Percentiles rank a stretch among this genome's conserved stretches.
These are phyloP conservation scores for Cantharis rustica DNA, from an alignment of 2,888 invertebrate species.

Conservation along the genomic window DNA sequence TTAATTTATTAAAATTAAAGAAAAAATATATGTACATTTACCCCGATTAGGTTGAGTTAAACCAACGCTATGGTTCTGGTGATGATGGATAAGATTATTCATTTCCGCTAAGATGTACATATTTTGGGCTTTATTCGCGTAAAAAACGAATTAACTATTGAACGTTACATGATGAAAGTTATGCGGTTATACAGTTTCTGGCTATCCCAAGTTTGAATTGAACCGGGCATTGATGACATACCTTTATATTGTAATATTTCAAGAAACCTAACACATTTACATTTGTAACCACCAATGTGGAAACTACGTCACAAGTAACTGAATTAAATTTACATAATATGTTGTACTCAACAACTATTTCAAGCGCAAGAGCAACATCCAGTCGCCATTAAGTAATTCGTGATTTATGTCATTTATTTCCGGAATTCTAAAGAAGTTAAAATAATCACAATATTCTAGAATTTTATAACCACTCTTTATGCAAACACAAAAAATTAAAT, in stretches of 20 bases:
- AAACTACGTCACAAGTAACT: background rate
- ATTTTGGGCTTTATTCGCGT: background rate
- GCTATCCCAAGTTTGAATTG: background rate
- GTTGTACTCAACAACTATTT: background rate
- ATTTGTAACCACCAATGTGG: background rate
- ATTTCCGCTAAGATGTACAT: background rate
- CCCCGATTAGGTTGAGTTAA: too few relatives aligned
- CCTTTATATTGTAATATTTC: background rate
- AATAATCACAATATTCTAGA: too few relatives aligned
- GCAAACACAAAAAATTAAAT: too few relatives aligned
- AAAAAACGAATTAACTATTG: too few relatives aligned
- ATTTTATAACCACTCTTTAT: too few relatives aligned
- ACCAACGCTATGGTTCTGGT: too few relatives aligned
- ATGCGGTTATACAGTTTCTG: background rate
- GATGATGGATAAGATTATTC: background rate
- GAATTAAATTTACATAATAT: background rate
- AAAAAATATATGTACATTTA: too few relatives aligned
- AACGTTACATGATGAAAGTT: background rate
- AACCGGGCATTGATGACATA: background rate
- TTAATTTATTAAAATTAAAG: too few relatives aligned
- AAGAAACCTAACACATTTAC: background rate
- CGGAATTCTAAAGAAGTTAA: too few relatives aligned
- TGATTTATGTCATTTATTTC: too few relatives aligned
- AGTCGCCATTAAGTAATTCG: too few relatives aligned
- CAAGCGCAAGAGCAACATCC: background rate